Base-by-base conservation (phyloP, 2,797 vertebrate genomes). In the Ispidina picta region DNA sequence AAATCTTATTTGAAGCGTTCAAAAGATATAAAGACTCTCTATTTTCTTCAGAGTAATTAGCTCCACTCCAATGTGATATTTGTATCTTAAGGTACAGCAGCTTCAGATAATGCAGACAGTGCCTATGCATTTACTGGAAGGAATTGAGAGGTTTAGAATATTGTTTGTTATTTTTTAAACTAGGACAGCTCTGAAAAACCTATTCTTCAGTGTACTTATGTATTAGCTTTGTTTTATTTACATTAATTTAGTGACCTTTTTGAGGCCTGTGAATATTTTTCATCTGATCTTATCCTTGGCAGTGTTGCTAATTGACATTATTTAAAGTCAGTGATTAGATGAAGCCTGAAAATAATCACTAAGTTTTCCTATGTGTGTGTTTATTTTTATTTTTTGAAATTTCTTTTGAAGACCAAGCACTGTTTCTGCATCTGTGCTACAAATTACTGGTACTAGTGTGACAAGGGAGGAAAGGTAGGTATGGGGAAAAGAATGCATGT, bases 1-100 rank as follows among this genome's bases (percentile, higher is more conserved):
- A 62, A 70, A 70, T 94, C 59, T 79, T 90, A 71, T 56, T 86
- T 90, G 70, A 92, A 89, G 48, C 9, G 1, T 81, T 95, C 78
- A 82, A 48, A 94, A 84, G 81, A 87, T 87, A 74, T 15, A 92
- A 78, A 78, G 79, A 28, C 37, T 26, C 54, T 31, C 62, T 85
- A 68, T 90, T 51, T 10, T 19, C 22, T 81, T 48, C 33, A 19
- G 48, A 75, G 54, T n/a, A n/a, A 75, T 94, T 84, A 79, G 59
- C 44, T 92, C 35, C 56, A 26, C 48, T 92, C 48, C 43, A 69
- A 10, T 81, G 54, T 63, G 73, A 56, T 5, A 1, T 82, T 88
- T 90, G 33, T 85, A 44, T 81, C 51, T 75, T 48, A 76, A 86
- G 28, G 83, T 88, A 44, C 29, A 88, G 43, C 17, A 72, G 66